Conservation (phyloP, 2,797 vertebrate species). For the Microctenopoma stevenorrisi region DNA sequence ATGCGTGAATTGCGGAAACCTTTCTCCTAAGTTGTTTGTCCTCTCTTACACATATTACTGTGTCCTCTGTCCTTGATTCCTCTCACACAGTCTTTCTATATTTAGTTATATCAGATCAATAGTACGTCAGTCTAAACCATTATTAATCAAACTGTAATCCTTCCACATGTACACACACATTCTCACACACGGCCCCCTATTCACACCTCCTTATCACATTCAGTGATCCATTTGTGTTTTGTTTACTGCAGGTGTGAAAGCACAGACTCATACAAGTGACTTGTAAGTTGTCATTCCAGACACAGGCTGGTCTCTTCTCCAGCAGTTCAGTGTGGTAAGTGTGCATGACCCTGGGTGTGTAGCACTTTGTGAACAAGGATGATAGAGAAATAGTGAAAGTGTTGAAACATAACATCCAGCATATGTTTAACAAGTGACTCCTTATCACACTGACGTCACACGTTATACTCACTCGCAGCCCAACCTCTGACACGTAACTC, state of each 20-base stretch:
- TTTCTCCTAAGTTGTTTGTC: conserved; percentile 8
- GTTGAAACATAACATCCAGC: conserved; percentile 27
- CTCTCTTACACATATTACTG: conserved; percentile 12
- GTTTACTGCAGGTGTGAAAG: conserved; percentile 32
- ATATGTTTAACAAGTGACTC: conserved; percentile 52
- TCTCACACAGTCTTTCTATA: not conserved
- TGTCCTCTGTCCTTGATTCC: not conserved
- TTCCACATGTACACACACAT: not conserved
- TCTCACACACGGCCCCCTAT: not conserved
- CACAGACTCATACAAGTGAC: conserved; percentile 15
- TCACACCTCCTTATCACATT: conserved; percentile 25
- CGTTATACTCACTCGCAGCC: conserved; percentile 16
- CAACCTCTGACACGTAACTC: conserved; percentile 24
- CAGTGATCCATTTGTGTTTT: conserved; percentile 20
- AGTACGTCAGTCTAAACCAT: conserved; percentile 11
- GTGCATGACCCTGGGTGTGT: not conserved
- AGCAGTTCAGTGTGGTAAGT: conserved; percentile 29
- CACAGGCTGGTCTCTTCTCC: conserved; percentile 9
- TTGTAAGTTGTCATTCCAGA: conserved; percentile 4
- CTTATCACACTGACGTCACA: conserved; percentile 48
- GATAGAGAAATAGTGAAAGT: conserved; percentile 16
- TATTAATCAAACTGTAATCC: not conserved
- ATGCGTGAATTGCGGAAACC: not conserved
- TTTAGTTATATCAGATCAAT: conserved; percentile 16
- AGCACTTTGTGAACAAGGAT: conserved; percentile 13